Evolutionary conservation across 2,797 vertebrate genomes (phyloP).

Genomic region (Chloroceryle amazona): DNA sequence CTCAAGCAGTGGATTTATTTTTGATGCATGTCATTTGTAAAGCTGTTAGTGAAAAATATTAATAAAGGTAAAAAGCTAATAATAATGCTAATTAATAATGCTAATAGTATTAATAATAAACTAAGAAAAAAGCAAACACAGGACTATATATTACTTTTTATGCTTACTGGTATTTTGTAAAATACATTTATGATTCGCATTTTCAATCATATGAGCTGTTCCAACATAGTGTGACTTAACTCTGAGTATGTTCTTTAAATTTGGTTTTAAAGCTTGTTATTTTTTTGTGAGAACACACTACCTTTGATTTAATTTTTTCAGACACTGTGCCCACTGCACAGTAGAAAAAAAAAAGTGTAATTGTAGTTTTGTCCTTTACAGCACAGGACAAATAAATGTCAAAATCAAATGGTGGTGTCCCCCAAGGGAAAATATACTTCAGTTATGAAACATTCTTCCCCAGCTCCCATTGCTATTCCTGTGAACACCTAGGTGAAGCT

Average conservation of each 20-base stretch:
- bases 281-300: conserved; percentile 62
- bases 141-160: neutral
- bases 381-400: conserved; percentile 88
- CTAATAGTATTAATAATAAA: neutral
- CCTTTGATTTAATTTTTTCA: conserved; percentile 82
- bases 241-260: conserved; percentile 56
- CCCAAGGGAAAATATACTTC: conserved; percentile 81
- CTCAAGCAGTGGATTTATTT: neutral
- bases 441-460: conserved; percentile 82
- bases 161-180: neutral
- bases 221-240: conserved; percentile 42
- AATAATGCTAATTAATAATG: neutral
- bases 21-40: neutral
- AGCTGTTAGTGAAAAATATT: neutral
- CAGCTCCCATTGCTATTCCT: conserved; percentile 76
- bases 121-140: neutral
- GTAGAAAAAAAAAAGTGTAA: conserved; percentile 75
- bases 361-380: conserved; percentile 86
- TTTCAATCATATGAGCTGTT: conserved; percentile 17
- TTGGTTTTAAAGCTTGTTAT: conserved; percentile 64
- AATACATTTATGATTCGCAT: neutral
- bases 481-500: conserved; percentile 82
- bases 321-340: conserved; percentile 76
- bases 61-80: neutral
- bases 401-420: conserved; percentile 85